Conservation (phyloP, 2,888 invertebrate genomes). For the Ornithoptera alexandrae region DNA sequence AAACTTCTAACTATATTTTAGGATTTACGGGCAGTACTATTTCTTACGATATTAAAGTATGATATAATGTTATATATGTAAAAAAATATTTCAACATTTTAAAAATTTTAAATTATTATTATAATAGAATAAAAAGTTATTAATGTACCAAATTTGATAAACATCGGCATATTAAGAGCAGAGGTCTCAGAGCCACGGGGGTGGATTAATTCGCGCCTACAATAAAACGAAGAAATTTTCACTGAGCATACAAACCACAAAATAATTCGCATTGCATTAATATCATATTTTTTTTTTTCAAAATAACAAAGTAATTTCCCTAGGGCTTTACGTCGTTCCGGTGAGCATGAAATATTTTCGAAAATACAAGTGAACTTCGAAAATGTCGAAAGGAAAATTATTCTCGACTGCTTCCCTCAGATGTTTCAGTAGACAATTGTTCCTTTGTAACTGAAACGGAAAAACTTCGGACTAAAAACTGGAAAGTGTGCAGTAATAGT, state of each 20-base stretch:
- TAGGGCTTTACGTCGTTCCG: background rate
- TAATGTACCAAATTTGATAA: background rate
- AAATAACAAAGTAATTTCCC: slow-evolving; percentile 3
- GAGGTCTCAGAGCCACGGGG: slow-evolving; percentile 35
- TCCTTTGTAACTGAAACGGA: background rate
- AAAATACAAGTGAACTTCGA: slow-evolving; percentile 1
- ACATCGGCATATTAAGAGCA: background rate
- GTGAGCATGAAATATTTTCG: background rate
- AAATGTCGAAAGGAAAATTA: slow-evolving; percentile 1
- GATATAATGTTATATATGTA: too few species aligned
- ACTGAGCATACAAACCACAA: background rate
- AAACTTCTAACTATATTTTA: too few species aligned
- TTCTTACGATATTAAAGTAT: too few species aligned
- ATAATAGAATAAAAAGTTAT: too few species aligned
- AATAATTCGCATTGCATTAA: slow-evolving; percentile 3
- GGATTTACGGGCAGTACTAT: too few species aligned
- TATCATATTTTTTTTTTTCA: background rate
- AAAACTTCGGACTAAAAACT: background rate
- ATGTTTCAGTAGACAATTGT: background rate
- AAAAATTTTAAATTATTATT: too few species aligned
- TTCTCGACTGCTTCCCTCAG: background rate
- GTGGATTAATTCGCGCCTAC: background rate
- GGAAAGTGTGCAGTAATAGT: background rate
- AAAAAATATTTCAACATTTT: too few species aligned
- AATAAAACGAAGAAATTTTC: background rate